phyloP scores from a whole-genome alignment of 2,888 invertebrate species.

The Parasteatoda lunata region DNA sequence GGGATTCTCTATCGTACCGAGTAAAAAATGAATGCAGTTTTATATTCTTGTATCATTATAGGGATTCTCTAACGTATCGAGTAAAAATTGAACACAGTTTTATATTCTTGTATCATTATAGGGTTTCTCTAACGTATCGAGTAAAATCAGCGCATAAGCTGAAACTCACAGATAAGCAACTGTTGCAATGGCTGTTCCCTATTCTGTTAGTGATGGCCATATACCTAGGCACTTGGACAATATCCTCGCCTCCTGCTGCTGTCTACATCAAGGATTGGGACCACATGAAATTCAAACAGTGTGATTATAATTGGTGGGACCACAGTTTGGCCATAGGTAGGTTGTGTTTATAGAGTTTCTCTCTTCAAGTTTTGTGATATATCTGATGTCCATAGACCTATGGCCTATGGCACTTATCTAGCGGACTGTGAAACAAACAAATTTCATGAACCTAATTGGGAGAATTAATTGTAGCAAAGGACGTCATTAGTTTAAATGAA shows the following conservation, averaged over 20 bases:
- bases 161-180: slow-evolving; percentile 91
- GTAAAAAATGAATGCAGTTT: too few species aligned
- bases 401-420: too few species aligned
- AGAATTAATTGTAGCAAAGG: too few species aligned
- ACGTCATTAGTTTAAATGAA: too few species aligned
- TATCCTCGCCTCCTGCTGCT: slow-evolving; percentile 88
- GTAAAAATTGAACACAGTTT: too few species aligned
- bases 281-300: slow-evolving; percentile 89
- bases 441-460: too few species aligned
- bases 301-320: slow-evolving; percentile 95
- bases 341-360: slow-evolving; percentile 33
- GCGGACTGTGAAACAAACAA: too few species aligned
- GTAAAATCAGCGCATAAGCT: slow-evolving; percentile 95
- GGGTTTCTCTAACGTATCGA: slow-evolving; percentile 92
- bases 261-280: slow-evolving; percentile 73
- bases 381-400: too few species aligned
- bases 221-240: slow-evolving; percentile 91
- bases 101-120: slow-evolving; percentile 74
- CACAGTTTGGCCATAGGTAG: slow-evolving; percentile 90
- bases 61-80: too few species aligned
- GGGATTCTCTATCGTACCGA: too few species aligned
- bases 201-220: slow-evolving; percentile 91
- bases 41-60: too few species aligned
- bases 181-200: slow-evolving; percentile 94
- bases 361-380: too few species aligned